Base-by-base conservation (phyloP, 1,140 invertebrate genomes). In the Drosophila repletoides region DNA sequence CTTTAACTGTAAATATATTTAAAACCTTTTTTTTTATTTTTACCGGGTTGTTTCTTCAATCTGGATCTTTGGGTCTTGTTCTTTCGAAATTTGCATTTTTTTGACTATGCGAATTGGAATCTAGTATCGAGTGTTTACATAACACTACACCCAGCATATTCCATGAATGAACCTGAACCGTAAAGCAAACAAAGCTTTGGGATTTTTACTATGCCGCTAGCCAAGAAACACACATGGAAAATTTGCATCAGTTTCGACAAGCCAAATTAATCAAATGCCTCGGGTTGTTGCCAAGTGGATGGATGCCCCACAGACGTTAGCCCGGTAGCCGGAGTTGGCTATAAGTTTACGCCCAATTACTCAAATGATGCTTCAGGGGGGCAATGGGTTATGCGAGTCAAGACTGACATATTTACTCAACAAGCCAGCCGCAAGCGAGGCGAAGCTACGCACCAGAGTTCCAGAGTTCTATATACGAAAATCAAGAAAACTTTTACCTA, bases 1-100 rank as follows among this genome's bases (percentile, higher is more conserved):
- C 80, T 84, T 76, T 80, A 84, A 86, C 80, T 75, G 80, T 84
- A 84, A 84, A 84, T 41, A 68, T 83, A 75, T 84, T 80, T 80
- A 69, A 73, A 69, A 63, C 22, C 51, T 41, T 60, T 22, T 48
- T 59, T 43, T 26, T 21, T 48, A 41, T 60, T 59, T 5, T 7
- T 9, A 15, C 34, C 19, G 63, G 51, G n/a, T n/a, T 14, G 22
- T 64, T 65, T 68, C 56, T 72, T 77, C 38, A 58, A 49, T 49
- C n/a, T n/a, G n/a, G n/a, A n/a, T n/a, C n/a, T n/a, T n/a, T n/a
- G n/a, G n/a, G n/a, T n/a, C n/a, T 69, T 56, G 56, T 36, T 52
- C 34, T 60, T 46, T 55, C 33, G 4, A 76, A 80, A 86, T 86
- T 86, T 86, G 80, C 80, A 86, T 86, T 86, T 56, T 72, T 86